These are phyloP conservation scores for Anoplopoma fimbria DNA, from an alignment of 2,113 vertebrate genomes.

Conservation along the genomic window DNA sequence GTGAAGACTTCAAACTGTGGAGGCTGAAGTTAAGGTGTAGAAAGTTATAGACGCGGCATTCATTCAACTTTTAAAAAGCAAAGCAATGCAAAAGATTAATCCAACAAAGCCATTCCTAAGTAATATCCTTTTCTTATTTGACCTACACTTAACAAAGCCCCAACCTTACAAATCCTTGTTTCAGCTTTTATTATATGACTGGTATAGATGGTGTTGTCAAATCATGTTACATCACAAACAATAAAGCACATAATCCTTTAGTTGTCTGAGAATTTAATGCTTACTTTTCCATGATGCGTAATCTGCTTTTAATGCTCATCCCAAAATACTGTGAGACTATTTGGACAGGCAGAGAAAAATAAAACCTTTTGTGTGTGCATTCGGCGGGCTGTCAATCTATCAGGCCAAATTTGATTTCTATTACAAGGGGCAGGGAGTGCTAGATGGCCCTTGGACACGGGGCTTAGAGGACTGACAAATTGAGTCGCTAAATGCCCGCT, in stretches of 20 bases:
- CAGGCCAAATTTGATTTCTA: conserved; percentile 43
- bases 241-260: conserved; percentile 22
- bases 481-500: conserved; percentile 47
- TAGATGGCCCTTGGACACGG: conserved; percentile 37
- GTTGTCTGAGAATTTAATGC: conserved; percentile 18
- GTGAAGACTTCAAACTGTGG: background rate
- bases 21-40: background rate
- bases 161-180: background rate
- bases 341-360: background rate
- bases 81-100: background rate
- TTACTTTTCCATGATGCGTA: conserved; percentile 25
- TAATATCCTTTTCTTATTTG: background rate
- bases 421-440: conserved; percentile 30
- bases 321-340: conserved; percentile 18
- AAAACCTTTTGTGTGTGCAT: background rate
- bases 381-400: conserved; percentile 10
- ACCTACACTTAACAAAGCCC: background rate
- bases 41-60: too few species aligned
- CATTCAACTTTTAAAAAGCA: background rate
- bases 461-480: conserved; percentile 58
- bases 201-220: background rate
- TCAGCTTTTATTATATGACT: background rate
- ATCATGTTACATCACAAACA: conserved; percentile 5
- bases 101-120: background rate
- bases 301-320: conserved; percentile 42